Percentiles rank a stretch among this genome's conserved stretches.
Evolutionary conservation across 2,888 invertebrate genomes (phyloP).

Genomic region (Scotopteryx bipunctaria): DNA sequence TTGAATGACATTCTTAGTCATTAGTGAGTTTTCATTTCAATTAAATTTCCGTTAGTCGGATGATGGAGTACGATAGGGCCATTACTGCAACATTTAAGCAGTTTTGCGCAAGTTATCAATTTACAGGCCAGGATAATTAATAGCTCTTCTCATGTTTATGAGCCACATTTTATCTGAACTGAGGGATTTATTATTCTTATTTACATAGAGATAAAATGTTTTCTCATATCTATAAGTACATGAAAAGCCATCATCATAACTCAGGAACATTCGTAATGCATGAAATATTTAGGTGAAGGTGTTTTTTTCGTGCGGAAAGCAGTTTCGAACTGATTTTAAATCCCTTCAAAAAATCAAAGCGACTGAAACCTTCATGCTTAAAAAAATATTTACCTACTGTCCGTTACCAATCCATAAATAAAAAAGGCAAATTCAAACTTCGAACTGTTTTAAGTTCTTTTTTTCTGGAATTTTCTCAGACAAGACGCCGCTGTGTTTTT

Average conservation of each 20-base stretch:
- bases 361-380: neutral
- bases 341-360: neutral
- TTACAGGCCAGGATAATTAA: slow-evolving; percentile 26
- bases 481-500: neutral
- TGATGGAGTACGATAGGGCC: slow-evolving; percentile 51
- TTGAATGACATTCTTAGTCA: slow-evolving; percentile 51
- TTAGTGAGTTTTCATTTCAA: slow-evolving; percentile 66
- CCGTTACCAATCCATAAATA: too few species aligned
- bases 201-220: slow-evolving; percentile 11
- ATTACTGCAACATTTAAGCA: slow-evolving; percentile 52
- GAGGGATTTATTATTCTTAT: slow-evolving; percentile 15
- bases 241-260: slow-evolving; percentile 1
- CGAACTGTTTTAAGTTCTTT: neutral
- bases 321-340: neutral
- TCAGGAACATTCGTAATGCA: too few species aligned
- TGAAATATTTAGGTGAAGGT: neutral
- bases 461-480: neutral
- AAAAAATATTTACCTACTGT: too few species aligned
- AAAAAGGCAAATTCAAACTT: too few species aligned
- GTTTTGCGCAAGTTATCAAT: slow-evolving; percentile 49
- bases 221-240: neutral
- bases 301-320: too few species aligned
- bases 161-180: slow-evolving; percentile 9
- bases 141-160: slow-evolving; percentile 17
- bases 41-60: slow-evolving; percentile 57